A percentile compares a stretch with the other conserved stretches of the same genome.
These are phyloP conservation scores for Macrosiphum euphorbiae DNA, from an alignment of 2,888 invertebrate genomes.

Conservation along the genomic window DNA sequence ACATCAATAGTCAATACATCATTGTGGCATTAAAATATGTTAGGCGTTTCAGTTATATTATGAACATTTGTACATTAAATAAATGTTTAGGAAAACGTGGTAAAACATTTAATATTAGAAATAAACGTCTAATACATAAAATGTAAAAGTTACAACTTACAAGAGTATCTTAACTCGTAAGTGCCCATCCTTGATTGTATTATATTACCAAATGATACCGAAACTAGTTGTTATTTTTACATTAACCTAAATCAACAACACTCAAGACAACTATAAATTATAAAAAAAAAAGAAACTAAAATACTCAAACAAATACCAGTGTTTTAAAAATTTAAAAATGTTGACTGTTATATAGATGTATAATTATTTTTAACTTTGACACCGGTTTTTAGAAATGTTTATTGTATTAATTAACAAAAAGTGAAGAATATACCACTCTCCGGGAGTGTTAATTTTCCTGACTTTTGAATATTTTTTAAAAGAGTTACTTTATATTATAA, in stretches of 20 bases:
- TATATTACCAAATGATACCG: background rate
- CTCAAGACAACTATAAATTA: background rate
- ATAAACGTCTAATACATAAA: background rate
- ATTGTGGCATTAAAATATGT: too few relatives aligned
- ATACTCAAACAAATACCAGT: background rate
- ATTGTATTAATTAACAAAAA: background rate
- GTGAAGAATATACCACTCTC: background rate
- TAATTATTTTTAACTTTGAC: background rate
- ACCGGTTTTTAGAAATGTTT: background rate
- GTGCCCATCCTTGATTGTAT: background rate
- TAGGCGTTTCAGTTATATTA: background rate
- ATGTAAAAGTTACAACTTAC: constrained; percentile 26
- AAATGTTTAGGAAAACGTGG: background rate
- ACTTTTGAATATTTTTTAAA: background rate
- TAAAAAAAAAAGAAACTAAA: constrained; percentile 25
- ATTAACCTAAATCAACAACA: background rate
- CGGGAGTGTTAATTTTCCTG: background rate
- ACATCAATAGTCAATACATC: too few relatives aligned
- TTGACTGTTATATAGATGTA: background rate
- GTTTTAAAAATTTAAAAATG: background rate
- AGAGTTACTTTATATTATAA: background rate
- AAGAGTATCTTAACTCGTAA: background rate
- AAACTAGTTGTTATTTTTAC: constrained; percentile 47
- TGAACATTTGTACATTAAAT: background rate
- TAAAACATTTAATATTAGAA: background rate